Conservation (phyloP, 2,888 invertebrate species). For the Heliconius ismenius region DNA sequence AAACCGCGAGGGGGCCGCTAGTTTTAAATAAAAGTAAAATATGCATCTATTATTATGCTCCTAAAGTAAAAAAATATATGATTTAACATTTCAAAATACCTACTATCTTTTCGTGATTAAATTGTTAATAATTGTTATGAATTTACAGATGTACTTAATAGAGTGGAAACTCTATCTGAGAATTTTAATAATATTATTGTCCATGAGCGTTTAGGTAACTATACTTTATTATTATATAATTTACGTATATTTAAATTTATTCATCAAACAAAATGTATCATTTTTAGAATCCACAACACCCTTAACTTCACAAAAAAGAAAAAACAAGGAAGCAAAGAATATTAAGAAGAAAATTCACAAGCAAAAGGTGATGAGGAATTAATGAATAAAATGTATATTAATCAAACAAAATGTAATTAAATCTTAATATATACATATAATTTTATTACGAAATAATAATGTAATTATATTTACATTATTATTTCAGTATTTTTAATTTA, state of each 20-base stretch:
- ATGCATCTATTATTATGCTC: background rate
- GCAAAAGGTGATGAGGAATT: background rate
- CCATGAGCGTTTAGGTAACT: conserved; percentile 34
- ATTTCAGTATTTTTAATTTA: no score
- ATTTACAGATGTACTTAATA: conserved; percentile 42
- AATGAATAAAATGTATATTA: background rate
- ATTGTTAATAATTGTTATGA: background rate
- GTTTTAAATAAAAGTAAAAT: no score
- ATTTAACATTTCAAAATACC: background rate
- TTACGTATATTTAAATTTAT: background rate
- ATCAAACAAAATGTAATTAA: background rate
- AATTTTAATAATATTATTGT: conserved; percentile 58
- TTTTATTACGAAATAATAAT: no score
- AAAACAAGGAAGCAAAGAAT: background rate
- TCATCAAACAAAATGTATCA: background rate
- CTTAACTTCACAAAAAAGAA: background rate
- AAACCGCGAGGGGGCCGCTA: no score
- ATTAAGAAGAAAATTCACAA: background rate
- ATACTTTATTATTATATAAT: background rate
- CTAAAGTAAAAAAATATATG: background rate
- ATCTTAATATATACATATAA: background rate
- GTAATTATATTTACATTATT: no score
- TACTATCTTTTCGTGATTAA: background rate
- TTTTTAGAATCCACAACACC: conserved; percentile 13
- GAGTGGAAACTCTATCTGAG: conserved; percentile 55